Evolutionary conservation across 2,888 invertebrate species (phyloP).

Genomic region (Prosapia bicincta): DNA sequence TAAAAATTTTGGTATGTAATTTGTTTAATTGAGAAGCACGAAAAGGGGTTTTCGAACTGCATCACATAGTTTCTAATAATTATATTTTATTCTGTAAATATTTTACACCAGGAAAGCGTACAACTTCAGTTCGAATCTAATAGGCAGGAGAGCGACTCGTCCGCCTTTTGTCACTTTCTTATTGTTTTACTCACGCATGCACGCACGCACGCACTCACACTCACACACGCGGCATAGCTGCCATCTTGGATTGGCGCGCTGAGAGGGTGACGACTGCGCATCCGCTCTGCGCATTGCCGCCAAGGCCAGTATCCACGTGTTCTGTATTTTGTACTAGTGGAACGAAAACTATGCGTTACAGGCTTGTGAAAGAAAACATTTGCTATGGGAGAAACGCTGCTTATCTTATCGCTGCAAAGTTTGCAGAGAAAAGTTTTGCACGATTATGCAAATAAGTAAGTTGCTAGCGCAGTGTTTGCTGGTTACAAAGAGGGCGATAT

Average conservation of each 20-base stretch:
- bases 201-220: background rate
- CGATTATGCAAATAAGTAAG: background rate
- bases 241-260: background rate
- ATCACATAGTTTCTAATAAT: too few species aligned
- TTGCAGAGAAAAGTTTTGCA: background rate
- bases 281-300: background rate
- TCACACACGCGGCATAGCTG: background rate
- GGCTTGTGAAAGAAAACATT: background rate
- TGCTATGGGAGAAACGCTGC: background rate
- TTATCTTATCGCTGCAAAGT: background rate
- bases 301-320: background rate
- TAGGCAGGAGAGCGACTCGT: background rate
- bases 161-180: background rate
- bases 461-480: too few species aligned
- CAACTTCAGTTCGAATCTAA: too few species aligned
- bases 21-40: too few species aligned
- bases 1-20: too few species aligned
- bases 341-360: background rate
- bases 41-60: too few species aligned
- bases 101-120: too few species aligned
- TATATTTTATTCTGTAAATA: too few species aligned
- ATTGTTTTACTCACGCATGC: background rate
- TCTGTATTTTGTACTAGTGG: background rate
- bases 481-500: too few species aligned
- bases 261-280: background rate